Base-by-base conservation (phyloP, 2,113 vertebrate genomes). In the Hippocampus mohnikei region DNA sequence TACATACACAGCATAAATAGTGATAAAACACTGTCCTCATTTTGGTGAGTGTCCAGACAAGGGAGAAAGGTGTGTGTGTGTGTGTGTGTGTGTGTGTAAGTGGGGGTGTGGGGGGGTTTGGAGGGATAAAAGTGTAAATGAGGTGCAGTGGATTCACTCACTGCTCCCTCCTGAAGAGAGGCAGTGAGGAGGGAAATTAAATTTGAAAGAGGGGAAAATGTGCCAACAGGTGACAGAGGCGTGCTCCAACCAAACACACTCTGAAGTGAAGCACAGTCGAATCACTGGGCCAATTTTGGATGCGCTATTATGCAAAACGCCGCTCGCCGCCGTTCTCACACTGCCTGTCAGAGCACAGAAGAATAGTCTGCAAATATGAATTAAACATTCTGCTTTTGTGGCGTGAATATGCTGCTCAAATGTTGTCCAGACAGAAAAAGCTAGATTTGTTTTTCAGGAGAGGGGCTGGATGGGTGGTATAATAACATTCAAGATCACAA, bases 201-300 rank as follows among this genome's bases (percentile, higher is more conserved):
- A 90, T 88, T 88, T 88, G 87, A 89, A 90, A 88, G 79, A 79
- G 79, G 79, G 83, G 81, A 81, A 87, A 84, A 82, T 82, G 85
- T 85, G 84, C 88, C 90, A 89, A 91, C 90, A 91, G 88, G 88
- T 91, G 90, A 91, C 83, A 78, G 76, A 85, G 83, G 82, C 71
- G 65, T 66, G 86, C 85, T 80, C 78, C 62, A 66, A 87, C 86
- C 88, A 88, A 87, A 87, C 67, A 72, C 83, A 59, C 81, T 87
- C 85, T 89, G 84, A 89, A 87, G 87, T 85, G 84, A 80, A 83
- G 85, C 78, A 56, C 79, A 79, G 87, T 79, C 86, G 76, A 84
- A 90, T 90, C 88, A 89, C 79, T 78, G 88, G 84, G 85, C 88
- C 87, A 90, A 88, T 88, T 89, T 37, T 88, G 84, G 86, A 88